Evolutionary conservation across 2,888 invertebrate genomes (phyloP).

Genomic region (Drosophila mettleri): DNA sequence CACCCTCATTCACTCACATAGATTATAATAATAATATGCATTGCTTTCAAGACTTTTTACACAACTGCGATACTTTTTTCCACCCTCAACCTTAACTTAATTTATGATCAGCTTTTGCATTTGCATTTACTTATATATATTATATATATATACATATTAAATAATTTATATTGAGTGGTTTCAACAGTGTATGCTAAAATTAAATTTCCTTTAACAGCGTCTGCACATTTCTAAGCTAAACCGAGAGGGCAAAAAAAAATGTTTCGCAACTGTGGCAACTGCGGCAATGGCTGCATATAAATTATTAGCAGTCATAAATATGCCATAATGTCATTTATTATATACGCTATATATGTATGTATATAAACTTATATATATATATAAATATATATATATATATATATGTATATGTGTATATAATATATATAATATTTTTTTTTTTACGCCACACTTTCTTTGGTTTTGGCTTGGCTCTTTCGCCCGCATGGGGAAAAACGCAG

Average conservation of each 20-base stretch:
- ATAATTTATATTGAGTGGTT: conserved; percentile 38
- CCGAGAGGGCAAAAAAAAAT: conserved; percentile 22
- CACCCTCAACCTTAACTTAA: background rate
- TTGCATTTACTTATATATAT: conserved; percentile 25
- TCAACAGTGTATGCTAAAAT: conserved; percentile 57
- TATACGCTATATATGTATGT: conserved; percentile 67
- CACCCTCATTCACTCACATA: background rate
- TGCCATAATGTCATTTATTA: conserved; percentile 80
- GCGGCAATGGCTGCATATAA: conserved; percentile 70
- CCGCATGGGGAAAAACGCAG: conserved; percentile 69
- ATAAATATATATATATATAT: conserved; percentile 34
- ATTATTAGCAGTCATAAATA: conserved; percentile 81
- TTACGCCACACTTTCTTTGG: conserved; percentile 57
- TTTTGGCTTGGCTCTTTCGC: conserved; percentile 21
- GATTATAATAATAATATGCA: conserved; percentile 4
- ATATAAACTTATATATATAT: conserved; percentile 16
- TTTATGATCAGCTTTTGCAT: conserved; percentile 7
- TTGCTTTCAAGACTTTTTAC: background rate
- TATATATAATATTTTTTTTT: conserved; percentile 19
- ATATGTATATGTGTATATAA: conserved; percentile 36
- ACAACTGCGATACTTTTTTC: background rate
- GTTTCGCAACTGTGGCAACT: conserved; percentile 51
- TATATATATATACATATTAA: conserved; percentile 1
- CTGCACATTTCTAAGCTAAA: conserved; percentile 49
- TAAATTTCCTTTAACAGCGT: conserved; percentile 43